Base-by-base conservation (phyloP, 2,797 vertebrate species). In the Balearica regulorum region DNA sequence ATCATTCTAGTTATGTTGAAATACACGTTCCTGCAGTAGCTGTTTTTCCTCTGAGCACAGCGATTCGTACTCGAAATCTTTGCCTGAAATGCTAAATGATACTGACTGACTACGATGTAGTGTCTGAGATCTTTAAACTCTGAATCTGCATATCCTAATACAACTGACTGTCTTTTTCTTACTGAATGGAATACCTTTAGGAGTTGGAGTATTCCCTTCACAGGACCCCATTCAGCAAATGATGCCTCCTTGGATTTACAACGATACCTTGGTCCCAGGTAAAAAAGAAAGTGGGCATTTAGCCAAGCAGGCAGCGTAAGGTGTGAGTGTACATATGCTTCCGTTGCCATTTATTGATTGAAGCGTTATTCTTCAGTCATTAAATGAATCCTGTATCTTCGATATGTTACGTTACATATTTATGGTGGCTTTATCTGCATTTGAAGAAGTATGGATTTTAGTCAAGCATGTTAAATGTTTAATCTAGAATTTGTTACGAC, bases 241-340 rank as follows among this genome's bases (percentile, higher is more conserved):
- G 97, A 96, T 99, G 96, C 99, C 99, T 82, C 97, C 99, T 61
- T 99, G 99, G 99, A 97, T 99, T 97, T 99, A 99, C 98, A 99
- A 99, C 2, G 99, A 99, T 95, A 99, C 94, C 95, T 98, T 99
- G 89, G 98, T 99, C 92, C 99, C 99, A 98, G 99, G 99, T 99
- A 97, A 98, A 49, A 2, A 22, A 28, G 15, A 14, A n/a, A 64
- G 41, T 13, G 69, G 58, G 31, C 19, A 31, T 54, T 89, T 62
- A 66, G 61, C 65, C 39, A 64, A 69, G 64, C 24, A 65, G 68
- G 72, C 57, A 57, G 2, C 15, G 54, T 11, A 4, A 39, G 46
- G 54, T 76, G 70, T 83, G 85, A 22, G 6, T 1, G 10, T 31
- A 8, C 2, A 0, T 69, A 46, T 48, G 72, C 79, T 76, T 21